phyloP scores from a whole-genome alignment of 2,797 vertebrate species.

The Holocentrus rufus region DNA sequence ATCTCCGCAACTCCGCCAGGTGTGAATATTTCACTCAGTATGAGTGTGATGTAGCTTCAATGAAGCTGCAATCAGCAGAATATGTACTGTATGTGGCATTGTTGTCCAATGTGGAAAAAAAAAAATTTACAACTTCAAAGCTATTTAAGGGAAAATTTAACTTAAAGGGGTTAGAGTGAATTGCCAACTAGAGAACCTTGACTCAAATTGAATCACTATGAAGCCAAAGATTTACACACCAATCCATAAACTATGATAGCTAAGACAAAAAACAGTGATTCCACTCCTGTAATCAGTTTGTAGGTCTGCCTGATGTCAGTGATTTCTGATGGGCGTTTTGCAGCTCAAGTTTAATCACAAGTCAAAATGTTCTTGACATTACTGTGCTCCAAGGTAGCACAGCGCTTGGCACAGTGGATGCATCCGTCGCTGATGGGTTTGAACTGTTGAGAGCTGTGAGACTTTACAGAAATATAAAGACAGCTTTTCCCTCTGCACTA shows the following conservation, averaged over 20 bases:
- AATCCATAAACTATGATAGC: conserved; percentile 1
- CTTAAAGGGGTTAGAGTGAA: too few species aligned
- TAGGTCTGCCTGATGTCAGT: not conserved
- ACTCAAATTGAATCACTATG: too few species aligned
- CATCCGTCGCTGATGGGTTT: conserved; percentile 15
- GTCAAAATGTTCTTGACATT: conserved; percentile 27
- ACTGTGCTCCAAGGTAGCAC: not conserved
- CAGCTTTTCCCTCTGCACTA: conserved; percentile 12
- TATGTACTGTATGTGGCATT: too few species aligned
- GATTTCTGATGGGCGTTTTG: not conserved
- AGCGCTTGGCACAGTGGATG: conserved; percentile 9
- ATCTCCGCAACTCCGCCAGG: too few species aligned
- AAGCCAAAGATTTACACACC: too few species aligned
- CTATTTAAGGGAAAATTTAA: too few species aligned
- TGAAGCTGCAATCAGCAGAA: too few species aligned
- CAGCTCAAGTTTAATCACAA: conserved; percentile 2
- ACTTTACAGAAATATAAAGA: not conserved
- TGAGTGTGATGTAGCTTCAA: too few species aligned
- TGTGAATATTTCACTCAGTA: too few species aligned
- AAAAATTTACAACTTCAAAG: too few species aligned
- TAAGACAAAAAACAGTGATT: not conserved
- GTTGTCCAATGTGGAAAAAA: too few species aligned
- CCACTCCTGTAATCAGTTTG: not conserved
- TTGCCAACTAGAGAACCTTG: too few species aligned
- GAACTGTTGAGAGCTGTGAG: conserved; percentile 13